Conservation (phyloP, 2,888 invertebrate genomes). For the Rhingia campestris region DNA sequence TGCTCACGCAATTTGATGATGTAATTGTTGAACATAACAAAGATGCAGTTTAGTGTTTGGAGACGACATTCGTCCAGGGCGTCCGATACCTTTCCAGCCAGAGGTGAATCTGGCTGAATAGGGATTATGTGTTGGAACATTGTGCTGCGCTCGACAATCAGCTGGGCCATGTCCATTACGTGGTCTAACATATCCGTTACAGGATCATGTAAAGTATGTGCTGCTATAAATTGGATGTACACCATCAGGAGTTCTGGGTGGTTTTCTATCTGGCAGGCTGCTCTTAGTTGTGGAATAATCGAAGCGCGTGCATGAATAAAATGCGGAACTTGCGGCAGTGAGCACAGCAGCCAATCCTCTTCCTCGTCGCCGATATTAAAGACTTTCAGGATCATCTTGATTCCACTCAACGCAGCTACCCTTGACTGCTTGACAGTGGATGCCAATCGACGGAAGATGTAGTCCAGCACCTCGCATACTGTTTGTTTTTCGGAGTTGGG, state of each 20-base stretch:
- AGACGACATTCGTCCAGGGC: constrained; percentile 81
- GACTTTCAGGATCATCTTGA: constrained; percentile 87
- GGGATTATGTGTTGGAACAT: constrained; percentile 92
- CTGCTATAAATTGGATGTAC: constrained; percentile 92
- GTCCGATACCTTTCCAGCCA: constrained; percentile 65
- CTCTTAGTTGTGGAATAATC: constrained; percentile 88
- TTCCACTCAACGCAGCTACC: constrained; percentile 87
- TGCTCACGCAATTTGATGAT: constrained; percentile 86
- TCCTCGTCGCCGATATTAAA: constrained; percentile 82
- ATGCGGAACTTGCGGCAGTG: constrained; percentile 90
- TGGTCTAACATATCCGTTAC: constrained; percentile 88
- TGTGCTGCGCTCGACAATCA: constrained; percentile 95
- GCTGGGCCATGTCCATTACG: constrained; percentile 92
- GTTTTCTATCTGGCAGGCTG: constrained; percentile 96
- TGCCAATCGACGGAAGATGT: constrained; percentile 92
- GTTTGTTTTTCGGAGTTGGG: constrained; percentile 84
- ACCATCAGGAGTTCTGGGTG: constrained; percentile 89
- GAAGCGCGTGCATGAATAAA: constrained; percentile 89
- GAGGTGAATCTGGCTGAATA: constrained; percentile 81
- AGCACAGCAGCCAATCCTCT: constrained; percentile 85
- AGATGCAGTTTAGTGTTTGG: constrained; percentile 88
- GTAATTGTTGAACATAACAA: constrained; percentile 89
- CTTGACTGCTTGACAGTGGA: constrained; percentile 91
- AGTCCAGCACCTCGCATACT: constrained; percentile 91
- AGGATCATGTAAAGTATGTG: constrained; percentile 87